These are phyloP conservation scores for Malacosoma neustria DNA, from an alignment of 2,888 invertebrate genomes.

Conservation along the genomic window DNA sequence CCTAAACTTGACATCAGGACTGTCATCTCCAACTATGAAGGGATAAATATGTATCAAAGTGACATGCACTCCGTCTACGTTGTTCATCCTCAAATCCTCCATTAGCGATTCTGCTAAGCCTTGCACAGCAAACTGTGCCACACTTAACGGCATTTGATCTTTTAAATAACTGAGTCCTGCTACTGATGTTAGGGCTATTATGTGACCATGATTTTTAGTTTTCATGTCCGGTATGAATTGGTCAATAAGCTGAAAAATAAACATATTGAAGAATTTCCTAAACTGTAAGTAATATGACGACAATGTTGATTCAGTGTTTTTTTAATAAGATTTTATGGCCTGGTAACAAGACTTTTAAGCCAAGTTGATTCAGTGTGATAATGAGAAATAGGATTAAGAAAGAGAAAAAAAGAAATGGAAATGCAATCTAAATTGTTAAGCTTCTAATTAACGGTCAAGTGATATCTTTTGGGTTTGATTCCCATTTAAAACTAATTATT, in stretches of 20 bases:
- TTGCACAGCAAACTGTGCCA: slow-evolving; percentile 79
- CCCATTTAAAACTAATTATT: too few species aligned
- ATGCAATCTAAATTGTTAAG: too few species aligned
- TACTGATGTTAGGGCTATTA: slow-evolving; percentile 77
- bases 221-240: slow-evolving; percentile 77
- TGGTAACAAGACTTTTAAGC: too few species aligned
- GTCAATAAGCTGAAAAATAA: slow-evolving; percentile 63
- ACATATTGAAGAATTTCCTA: slow-evolving; percentile 18
- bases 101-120: slow-evolving; percentile 78
- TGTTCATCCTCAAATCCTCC: slow-evolving; percentile 74
- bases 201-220: slow-evolving; percentile 72
- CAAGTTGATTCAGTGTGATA: too few species aligned
- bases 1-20: slow-evolving; percentile 73
- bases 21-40: slow-evolving; percentile 72
- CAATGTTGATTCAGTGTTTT: too few species aligned
- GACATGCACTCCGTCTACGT: slow-evolving; percentile 71
- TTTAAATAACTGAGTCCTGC: slow-evolving; percentile 76
- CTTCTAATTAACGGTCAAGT: too few species aligned
- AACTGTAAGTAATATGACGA: too few species aligned
- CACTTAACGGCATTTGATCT: slow-evolving; percentile 75
- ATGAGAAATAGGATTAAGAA: slow-evolving; percentile 5
- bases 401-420: not conserved
- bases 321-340: too few species aligned
- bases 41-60: slow-evolving; percentile 78
- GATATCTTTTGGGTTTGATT: too few species aligned